Percentiles rank a stretch among this genome's conserved stretches.
These are phyloP conservation scores for Molorchus minor DNA, from an alignment of 2,888 invertebrate genomes.

Conservation along the genomic window DNA sequence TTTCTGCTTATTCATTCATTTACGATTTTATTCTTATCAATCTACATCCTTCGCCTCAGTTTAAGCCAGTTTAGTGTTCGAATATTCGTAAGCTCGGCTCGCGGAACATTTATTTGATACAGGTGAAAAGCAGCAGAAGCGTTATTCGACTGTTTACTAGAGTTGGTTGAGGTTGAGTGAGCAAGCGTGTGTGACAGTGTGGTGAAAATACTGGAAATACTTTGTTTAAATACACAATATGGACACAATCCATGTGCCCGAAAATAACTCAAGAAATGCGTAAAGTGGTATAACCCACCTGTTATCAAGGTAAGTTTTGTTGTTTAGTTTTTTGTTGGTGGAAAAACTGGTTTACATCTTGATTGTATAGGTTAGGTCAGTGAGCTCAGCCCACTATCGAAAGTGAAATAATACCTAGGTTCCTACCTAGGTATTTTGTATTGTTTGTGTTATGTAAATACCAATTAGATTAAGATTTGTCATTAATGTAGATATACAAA, in stretches of 20 bases:
- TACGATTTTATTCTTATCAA: background rate
- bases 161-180: slow-evolving; percentile 4
- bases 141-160: too few relatives aligned
- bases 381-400: too few relatives aligned
- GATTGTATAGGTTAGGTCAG: slow-evolving; percentile 11
- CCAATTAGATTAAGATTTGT: too few relatives aligned
- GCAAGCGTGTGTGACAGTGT: background rate
- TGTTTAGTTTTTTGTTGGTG: background rate
- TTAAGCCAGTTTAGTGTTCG: background rate
- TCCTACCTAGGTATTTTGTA: too few relatives aligned
- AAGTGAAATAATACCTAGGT: slow-evolving; percentile 1
- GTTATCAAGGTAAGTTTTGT: slow-evolving; percentile 8
- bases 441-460: too few relatives aligned
- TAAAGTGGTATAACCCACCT: slow-evolving; percentile 12
- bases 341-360: background rate
- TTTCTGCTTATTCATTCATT: background rate
- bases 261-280: background rate
- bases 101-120: background rate
- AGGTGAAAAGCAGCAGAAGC: background rate
- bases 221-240: slow-evolving; percentile 9
- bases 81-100: background rate
- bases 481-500: too few relatives aligned
- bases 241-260: slow-evolving; percentile 3
- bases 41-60: too few relatives aligned
- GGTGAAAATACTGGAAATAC: background rate